Evolutionary conservation across 2,888 invertebrate genomes (phyloP), one percentile per base, ranked within the genome.

Genomic region (Drosophila niveifrons): DNA sequence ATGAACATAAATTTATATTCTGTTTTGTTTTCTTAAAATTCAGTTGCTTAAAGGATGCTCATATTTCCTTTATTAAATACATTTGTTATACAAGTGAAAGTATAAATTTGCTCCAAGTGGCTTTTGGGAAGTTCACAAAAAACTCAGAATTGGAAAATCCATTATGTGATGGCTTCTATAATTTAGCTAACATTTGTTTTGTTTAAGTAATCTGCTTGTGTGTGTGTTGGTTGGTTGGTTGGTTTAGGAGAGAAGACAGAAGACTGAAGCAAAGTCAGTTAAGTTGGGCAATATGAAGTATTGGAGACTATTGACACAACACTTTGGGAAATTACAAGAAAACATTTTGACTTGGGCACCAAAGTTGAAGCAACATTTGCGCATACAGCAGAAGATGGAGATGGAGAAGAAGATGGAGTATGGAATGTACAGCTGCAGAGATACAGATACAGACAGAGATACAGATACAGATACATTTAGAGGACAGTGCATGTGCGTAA

Each of bases 261-360:
- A n/a, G 17, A 7, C 15, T 3, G 13, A 6, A 11, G 31, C 2
- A 9, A 31, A n/a, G 36, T 4, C n/a, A 36, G n/a, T n/a, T 36
- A n/a, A 17, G 10, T 44, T 43, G 61, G 58, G 56, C 46, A 34
- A 59, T 18, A 51, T 56, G 39, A 53, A 44, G 68, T 41, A 72
- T 47, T 55, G 57, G 31, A n/a, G 57, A 59, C 74, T 88, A 85
- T 89, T 88, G 88, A 82, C 86, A 82, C 85, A 88, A 88, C 89
- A 90, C 90, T 90, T 86, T 78, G 81, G 76, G 68, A 85, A 84
- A 90, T 90, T 90, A 83, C 80, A 85, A 85, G 82, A 86, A 72
- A 83, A 72, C 73, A 81, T 89, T 84, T 80, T 74, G 80, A 82
- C 76, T 70, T 50, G 66, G 58, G 68, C 56, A 61, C 51, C 58